These are phyloP conservation scores for Piezodorus guildinii DNA, from an alignment of 1,140 invertebrate species.

Conservation along the genomic window DNA sequence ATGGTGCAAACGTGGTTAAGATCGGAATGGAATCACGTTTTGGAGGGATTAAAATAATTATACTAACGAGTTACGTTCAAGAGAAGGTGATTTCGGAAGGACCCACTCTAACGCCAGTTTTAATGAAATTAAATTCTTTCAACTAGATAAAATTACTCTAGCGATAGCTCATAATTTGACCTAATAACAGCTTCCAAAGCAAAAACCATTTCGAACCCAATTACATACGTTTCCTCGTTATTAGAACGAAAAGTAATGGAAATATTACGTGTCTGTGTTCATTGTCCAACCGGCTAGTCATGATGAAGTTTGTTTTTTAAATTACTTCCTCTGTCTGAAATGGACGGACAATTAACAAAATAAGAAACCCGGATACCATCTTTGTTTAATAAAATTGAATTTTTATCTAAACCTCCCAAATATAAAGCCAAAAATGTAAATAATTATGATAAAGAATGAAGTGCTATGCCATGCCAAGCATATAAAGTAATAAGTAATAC, in stretches of 20 bases:
- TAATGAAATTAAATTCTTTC: conserved; percentile 10
- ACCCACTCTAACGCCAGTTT: not conserved
- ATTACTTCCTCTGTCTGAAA: no score
- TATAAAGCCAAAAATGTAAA: no score
- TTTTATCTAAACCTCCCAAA: no score
- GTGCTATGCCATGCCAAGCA: no score
- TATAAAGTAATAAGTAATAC: no score
- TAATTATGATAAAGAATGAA: no score
- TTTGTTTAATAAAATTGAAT: no score
- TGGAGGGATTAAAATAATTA: conserved; percentile 10
- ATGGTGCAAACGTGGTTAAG: not conserved
- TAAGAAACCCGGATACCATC: no score
- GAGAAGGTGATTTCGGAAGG: not conserved
- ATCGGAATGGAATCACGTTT: not conserved
- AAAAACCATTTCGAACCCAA: not conserved
- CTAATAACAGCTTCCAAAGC: not conserved
- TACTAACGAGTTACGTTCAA: not conserved
- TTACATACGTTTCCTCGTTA: not conserved
- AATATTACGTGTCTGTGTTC: not conserved
- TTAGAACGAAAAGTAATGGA: not conserved
- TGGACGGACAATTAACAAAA: no score
- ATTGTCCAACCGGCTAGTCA: not conserved
- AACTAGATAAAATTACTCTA: not conserved
- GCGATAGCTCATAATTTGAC: conserved; percentile 11
- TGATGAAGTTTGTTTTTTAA: no score